Conservation (phyloP, 2,888 invertebrate species). For the Pyrgus malvae region DNA sequence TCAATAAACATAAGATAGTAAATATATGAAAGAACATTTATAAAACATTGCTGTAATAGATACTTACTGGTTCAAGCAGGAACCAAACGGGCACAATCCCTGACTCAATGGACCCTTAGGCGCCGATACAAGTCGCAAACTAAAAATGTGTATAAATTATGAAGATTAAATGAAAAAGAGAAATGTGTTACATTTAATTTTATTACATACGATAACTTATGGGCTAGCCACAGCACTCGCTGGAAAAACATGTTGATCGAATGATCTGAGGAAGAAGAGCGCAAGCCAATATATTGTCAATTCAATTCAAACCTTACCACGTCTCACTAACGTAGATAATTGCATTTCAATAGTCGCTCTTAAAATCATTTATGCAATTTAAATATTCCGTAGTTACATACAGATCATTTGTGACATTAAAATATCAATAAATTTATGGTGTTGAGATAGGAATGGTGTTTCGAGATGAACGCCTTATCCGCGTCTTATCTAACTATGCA, state of each 20-base stretch:
- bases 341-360: conserved; percentile 18
- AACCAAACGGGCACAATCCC: conserved; percentile 25
- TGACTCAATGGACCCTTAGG: conserved; percentile 49
- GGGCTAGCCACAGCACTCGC: conserved; percentile 70
- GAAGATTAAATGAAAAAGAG: conserved; percentile 81
- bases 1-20: conserved; percentile 1
- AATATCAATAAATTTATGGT: conserved; percentile 80
- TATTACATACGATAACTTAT: conserved; percentile 81
- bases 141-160: conserved; percentile 80
- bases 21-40: conserved; percentile 40
- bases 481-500: conserved; percentile 51
- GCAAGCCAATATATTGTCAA: conserved; percentile 28
- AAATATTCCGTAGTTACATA: conserved; percentile 65
- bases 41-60: conserved; percentile 36
- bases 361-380: conserved; percentile 46
- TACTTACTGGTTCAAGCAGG: conserved; percentile 17
- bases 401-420: conserved; percentile 81
- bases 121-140: conserved; percentile 70
- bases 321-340: conserved; percentile 34
- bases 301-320: conserved; percentile 30
- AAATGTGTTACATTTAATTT: conserved; percentile 82
- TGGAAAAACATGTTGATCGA: conserved; percentile 68
- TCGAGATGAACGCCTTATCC: conserved; percentile 55
- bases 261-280: conserved; percentile 34
- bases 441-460: conserved; percentile 67